Conservation (phyloP, 2,797 vertebrate species). For the Dendrocincla fuliginosa region DNA sequence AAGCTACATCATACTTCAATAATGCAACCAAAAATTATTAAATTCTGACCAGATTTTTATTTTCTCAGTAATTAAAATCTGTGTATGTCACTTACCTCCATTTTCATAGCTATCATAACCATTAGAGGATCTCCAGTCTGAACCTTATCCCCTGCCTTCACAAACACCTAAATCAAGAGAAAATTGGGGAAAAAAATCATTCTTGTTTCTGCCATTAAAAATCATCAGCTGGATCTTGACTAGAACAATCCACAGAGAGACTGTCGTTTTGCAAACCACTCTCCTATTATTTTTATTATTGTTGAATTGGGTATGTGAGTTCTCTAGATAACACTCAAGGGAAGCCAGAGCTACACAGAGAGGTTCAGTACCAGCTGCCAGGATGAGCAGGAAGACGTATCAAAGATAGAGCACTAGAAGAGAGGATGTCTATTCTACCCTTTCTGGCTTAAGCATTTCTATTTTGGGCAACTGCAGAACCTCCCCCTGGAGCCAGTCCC, state of each 20-base stretch:
- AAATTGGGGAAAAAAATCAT: background rate
- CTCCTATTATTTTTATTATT: background rate
- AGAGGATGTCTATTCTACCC: background rate
- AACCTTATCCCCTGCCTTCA: conserved; percentile 91
- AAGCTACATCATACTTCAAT: background rate
- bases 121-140: conserved; percentile 88
- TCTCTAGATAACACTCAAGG: background rate
- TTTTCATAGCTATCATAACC: conserved; percentile 99
- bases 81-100: conserved; percentile 86
- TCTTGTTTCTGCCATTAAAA: background rate
- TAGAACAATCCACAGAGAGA: background rate
- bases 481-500: background rate
- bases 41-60: background rate
- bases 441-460: background rate
- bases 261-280: background rate
- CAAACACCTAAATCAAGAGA: conserved; percentile 84
- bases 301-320: background rate
- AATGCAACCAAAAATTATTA: background rate
- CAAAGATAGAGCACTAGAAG: background rate
- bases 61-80: background rate
- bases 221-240: background rate
- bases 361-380: background rate
- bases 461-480: background rate
- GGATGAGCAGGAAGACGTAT: background rate
- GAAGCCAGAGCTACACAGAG: background rate